Evolutionary conservation across 2,888 invertebrate genomes (phyloP).

Genomic region (Tinea trinotella): DNA sequence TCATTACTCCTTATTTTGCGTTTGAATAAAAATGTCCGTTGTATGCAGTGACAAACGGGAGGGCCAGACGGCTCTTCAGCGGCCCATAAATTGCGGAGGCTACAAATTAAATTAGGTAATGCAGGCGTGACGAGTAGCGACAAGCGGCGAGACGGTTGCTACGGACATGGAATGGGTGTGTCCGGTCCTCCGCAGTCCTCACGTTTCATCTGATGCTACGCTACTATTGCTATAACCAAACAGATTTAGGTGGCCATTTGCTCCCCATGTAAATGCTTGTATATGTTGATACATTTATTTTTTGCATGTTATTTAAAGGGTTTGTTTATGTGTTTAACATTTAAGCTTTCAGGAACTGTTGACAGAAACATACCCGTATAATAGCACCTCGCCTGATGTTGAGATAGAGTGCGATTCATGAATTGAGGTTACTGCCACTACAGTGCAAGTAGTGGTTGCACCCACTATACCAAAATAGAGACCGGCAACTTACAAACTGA

Average conservation of each 20-base stretch:
- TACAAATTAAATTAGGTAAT: slow-evolving; percentile 72
- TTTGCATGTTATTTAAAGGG: neutral
- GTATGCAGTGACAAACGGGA: slow-evolving; percentile 13
- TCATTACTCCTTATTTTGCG: slow-evolving; percentile 6
- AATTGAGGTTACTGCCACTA: too few relatives aligned
- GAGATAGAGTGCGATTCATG: too few relatives aligned
- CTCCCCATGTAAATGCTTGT: neutral
- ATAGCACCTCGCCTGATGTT: too few relatives aligned
- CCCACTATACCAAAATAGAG: too few relatives aligned
- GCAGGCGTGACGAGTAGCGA: slow-evolving; percentile 62
- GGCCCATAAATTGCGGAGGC: slow-evolving; percentile 62
- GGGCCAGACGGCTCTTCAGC: slow-evolving; percentile 29
- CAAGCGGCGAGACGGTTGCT: slow-evolving; percentile 48
- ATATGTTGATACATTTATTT: neutral
- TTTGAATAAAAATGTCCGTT: slow-evolving; percentile 15
- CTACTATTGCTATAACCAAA: slow-evolving; percentile 3
- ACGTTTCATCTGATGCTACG: slow-evolving; percentile 12
- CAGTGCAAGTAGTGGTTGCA: too few relatives aligned
- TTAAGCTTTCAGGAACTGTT: too few relatives aligned
- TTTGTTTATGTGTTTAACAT: too few relatives aligned
- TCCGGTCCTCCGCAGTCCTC: slow-evolving; percentile 32
- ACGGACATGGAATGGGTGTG: slow-evolving; percentile 66
- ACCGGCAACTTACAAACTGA: too few relatives aligned
- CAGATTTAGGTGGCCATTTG: neutral
- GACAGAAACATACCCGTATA: too few relatives aligned